Conservation (phyloP, 2,113 vertebrate genomes). For the Pelecanoides urinatrix region DNA sequence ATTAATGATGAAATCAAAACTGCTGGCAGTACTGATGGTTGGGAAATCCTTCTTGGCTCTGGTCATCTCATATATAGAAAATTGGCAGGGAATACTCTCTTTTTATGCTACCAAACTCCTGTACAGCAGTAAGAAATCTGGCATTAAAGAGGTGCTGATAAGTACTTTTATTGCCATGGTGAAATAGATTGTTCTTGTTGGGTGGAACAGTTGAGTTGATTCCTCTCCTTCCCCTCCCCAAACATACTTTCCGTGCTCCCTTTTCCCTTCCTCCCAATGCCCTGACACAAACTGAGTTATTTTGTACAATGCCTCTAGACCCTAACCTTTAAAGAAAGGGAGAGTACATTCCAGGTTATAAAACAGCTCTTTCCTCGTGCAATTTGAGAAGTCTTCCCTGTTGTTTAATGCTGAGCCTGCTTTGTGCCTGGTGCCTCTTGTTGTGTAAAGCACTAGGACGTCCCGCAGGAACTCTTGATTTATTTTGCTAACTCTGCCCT, state of each 20-base stretch:
- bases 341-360: slow-evolving; percentile 58
- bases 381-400: slow-evolving; percentile 63
- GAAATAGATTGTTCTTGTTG: not conserved
- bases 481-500: slow-evolving; percentile 75
- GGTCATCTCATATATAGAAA: not conserved
- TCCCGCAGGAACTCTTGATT: slow-evolving; percentile 76
- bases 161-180: not conserved
- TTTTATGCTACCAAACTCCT: not conserved
- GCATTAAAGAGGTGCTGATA: not conserved
- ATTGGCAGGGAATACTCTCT: not conserved
- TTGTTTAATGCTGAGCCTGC: slow-evolving; percentile 66
- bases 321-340: slow-evolving; percentile 63
- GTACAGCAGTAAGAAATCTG: not conserved
- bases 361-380: slow-evolving; percentile 56
- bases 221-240: not conserved
- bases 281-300: slow-evolving; percentile 49
- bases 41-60: not conserved
- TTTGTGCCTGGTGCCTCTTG: slow-evolving; percentile 59
- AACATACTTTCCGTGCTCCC: not conserved
- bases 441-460: slow-evolving; percentile 63
- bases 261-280: not conserved
- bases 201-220: not conserved
- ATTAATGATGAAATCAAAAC: not conserved
- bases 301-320: slow-evolving; percentile 14
- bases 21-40: not conserved